A percentile compares a stretch with the other conserved stretches of the same genome.
Conservation (phyloP, 2,113 vertebrate species). For the Neoarius graeffei region DNA sequence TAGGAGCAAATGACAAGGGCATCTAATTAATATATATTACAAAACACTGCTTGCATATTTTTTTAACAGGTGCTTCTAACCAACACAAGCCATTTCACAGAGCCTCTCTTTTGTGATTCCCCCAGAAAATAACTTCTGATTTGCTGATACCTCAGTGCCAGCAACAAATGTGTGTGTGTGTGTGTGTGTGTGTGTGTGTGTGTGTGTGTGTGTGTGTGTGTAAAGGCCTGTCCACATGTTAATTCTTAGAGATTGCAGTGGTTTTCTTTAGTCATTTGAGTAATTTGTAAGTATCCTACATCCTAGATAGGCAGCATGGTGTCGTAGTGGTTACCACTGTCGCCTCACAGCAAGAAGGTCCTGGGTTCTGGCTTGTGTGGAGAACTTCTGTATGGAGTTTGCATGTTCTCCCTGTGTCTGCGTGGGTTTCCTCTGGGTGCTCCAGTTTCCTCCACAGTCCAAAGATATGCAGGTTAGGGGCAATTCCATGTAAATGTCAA, state of each 20-base stretch:
- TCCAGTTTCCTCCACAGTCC: too few species aligned
- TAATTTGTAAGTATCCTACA: background rate
- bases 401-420: too few species aligned
- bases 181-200: too few species aligned
- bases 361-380: too few species aligned
- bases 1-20: constrained; percentile 10
- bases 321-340: too few species aligned
- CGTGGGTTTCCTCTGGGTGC: too few species aligned
- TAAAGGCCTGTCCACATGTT: background rate
- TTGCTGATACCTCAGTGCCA: background rate
- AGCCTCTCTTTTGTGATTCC: background rate
- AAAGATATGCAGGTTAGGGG: too few species aligned
- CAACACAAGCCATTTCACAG: background rate
- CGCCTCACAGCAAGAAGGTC: too few species aligned
- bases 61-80: background rate
- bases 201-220: too few species aligned
- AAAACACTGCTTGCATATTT: constrained; percentile 1
- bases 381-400: too few species aligned
- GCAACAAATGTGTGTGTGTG: background rate
- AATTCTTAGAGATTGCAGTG: background rate
- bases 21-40: constrained; percentile 11
- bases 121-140: background rate
- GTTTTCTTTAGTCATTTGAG: background rate
- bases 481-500: too few species aligned
- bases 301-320: background rate